Percentiles rank a stretch among this genome's conserved stretches.
phyloP scores from a whole-genome alignment of 2,113 vertebrate genomes.

The Polypterus bichir region DNA sequence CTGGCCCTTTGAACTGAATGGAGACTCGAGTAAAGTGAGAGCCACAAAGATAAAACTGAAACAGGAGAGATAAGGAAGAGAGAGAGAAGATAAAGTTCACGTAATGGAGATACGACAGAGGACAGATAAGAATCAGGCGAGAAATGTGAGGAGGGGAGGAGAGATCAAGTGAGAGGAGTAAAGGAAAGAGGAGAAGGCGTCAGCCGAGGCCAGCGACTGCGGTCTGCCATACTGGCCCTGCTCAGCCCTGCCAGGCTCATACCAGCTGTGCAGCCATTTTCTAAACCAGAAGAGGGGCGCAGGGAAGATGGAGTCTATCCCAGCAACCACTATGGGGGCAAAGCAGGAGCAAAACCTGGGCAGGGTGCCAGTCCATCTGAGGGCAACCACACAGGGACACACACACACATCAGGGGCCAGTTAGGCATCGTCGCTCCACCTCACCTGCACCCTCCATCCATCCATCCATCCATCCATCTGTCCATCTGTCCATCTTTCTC shows the following conservation, averaged over 20 bases:
- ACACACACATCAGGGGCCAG: background rate
- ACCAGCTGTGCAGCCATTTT: too few relatives aligned
- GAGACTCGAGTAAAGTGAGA: too few relatives aligned
- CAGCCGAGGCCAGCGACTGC: background rate
- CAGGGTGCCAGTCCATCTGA: too few relatives aligned
- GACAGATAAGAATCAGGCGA: background rate
- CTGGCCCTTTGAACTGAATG: too few relatives aligned
- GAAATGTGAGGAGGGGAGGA: background rate
- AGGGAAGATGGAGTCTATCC: background rate
- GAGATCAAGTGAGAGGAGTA: constrained; percentile 12
- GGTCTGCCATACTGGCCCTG: too few relatives aligned
- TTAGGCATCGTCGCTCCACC: background rate
- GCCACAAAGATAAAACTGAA: too few relatives aligned
- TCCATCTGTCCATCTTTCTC: too few relatives aligned
- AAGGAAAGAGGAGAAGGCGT: background rate
- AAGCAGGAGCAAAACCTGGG: too few relatives aligned
- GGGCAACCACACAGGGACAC: too few relatives aligned
- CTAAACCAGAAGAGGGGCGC: background rate
- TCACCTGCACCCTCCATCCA: background rate
- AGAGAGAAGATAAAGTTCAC: background rate
- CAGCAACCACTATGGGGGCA: too few relatives aligned
- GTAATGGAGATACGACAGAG: background rate
- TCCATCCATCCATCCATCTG: background rate
- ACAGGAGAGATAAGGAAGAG: background rate
- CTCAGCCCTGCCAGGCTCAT: too few relatives aligned